Percentiles rank a stretch among this genome's conserved stretches.
Conservation (phyloP, 2,113 vertebrate species). For the Ceyx cyanopectus region DNA sequence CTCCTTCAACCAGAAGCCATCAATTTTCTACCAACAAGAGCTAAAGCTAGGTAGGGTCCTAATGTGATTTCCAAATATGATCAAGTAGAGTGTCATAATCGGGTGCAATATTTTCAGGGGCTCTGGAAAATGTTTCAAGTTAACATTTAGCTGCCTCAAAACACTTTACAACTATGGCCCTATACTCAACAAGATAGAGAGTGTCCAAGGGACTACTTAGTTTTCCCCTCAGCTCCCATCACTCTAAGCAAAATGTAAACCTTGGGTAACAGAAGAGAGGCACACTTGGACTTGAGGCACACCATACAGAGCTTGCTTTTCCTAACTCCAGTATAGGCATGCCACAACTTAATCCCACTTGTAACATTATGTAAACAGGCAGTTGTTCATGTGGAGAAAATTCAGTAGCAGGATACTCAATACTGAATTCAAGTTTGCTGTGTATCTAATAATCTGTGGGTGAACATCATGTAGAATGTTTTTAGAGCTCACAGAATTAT, state of each 20-base stretch:
- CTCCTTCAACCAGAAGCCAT: not conserved
- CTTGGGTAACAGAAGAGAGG: not conserved
- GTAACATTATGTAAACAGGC: not conserved
- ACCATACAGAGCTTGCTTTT: not conserved
- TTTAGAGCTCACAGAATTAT: not conserved
- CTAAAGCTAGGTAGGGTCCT: not conserved
- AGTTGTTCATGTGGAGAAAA: not conserved
- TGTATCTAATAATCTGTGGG: not conserved
- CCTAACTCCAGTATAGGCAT: not conserved
- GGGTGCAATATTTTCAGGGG: not conserved
- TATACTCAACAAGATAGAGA: not conserved
- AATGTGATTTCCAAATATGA: not conserved
- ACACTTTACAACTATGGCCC: not conserved
- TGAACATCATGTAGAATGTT: not conserved
- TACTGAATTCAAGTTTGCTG: not conserved
- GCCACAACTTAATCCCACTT: not conserved
- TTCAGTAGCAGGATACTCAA: not conserved
- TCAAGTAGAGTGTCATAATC: not conserved
- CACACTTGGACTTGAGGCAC: not conserved
- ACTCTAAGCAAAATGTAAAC: not conserved
- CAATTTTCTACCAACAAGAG: not conserved
- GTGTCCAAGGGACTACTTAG: not conserved
- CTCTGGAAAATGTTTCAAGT: not conserved
- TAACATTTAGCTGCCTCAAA: not conserved
- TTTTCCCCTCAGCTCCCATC: not conserved